Conservation (phyloP, 2,113 vertebrate species). For the Paradoxurus hermaphroditus region DNA sequence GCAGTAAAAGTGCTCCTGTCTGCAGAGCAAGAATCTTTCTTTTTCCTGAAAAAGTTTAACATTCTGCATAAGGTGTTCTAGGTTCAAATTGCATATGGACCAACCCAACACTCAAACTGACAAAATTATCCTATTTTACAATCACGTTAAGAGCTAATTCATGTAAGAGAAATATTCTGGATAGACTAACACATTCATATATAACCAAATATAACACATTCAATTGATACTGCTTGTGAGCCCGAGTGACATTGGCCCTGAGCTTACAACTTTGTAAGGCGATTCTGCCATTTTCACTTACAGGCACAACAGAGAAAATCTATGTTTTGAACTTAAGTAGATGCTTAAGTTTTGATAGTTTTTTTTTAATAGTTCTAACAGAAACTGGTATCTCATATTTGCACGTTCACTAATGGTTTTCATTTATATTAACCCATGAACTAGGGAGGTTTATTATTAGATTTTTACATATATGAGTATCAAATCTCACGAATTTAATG, state of each 20-base stretch:
- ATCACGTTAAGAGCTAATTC: background rate
- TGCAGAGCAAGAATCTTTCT: background rate
- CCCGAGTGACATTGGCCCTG: background rate
- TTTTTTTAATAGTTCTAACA: background rate
- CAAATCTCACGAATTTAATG: background rate
- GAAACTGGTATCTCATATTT: background rate
- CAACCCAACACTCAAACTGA: background rate
- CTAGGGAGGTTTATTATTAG: background rate
- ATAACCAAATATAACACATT: background rate
- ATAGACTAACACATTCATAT: too few relatives aligned
- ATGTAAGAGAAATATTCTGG: background rate
- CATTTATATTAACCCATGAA: background rate
- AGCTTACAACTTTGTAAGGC: background rate
- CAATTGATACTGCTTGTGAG: background rate
- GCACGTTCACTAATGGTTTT: background rate
- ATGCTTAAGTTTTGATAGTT: background rate
- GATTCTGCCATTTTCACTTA: background rate
- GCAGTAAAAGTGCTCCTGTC: background rate
- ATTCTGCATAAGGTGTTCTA: background rate
- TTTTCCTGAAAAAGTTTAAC: background rate
- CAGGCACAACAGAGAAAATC: too few relatives aligned
- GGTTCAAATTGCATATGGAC: background rate
- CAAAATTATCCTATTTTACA: background rate
- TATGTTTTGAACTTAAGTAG: background rate
- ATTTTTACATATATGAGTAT: background rate